These are phyloP conservation scores for Allacma fusca DNA, from an alignment of 2,888 invertebrate genomes.

Conservation along the genomic window DNA sequence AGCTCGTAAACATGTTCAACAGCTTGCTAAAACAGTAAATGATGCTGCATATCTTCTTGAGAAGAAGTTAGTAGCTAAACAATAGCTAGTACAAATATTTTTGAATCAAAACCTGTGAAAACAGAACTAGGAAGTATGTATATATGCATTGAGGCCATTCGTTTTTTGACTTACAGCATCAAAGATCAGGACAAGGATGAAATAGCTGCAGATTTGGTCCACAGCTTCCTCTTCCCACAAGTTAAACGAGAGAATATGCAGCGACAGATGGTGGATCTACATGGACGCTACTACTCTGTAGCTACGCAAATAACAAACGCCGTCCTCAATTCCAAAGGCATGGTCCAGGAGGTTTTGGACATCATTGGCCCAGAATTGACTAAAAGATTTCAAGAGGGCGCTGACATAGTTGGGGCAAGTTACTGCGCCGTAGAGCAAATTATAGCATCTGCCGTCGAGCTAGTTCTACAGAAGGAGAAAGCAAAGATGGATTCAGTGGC, in stretches of 20 bases:
- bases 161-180: conserved; percentile 35
- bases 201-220: conserved; percentile 66
- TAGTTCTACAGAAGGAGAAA: conserved; percentile 8
- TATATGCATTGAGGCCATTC: no score
- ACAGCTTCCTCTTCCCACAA: conserved; percentile 66
- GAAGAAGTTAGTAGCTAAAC: conserved; percentile 42
- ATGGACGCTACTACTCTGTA: conserved; percentile 51
- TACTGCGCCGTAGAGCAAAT: conserved; percentile 48
- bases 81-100: neutral
- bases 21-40: conserved; percentile 70
- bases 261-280: conserved; percentile 47
- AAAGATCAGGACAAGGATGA: conserved; percentile 65
- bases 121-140: no score
- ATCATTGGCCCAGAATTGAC: conserved; percentile 46
- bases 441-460: conserved; percentile 49
- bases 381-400: conserved; percentile 45
- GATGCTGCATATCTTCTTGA: conserved; percentile 66
- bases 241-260: conserved; percentile 49
- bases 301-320: conserved; percentile 55
- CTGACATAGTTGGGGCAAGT: conserved; percentile 49
- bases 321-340: conserved; percentile 52
- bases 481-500: neutral
- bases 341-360: conserved; percentile 47
- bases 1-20: conserved; percentile 68
- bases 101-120: no score